Evolutionary conservation across 2,888 invertebrate species (phyloP).

Genomic region (Baccha elongata): DNA sequence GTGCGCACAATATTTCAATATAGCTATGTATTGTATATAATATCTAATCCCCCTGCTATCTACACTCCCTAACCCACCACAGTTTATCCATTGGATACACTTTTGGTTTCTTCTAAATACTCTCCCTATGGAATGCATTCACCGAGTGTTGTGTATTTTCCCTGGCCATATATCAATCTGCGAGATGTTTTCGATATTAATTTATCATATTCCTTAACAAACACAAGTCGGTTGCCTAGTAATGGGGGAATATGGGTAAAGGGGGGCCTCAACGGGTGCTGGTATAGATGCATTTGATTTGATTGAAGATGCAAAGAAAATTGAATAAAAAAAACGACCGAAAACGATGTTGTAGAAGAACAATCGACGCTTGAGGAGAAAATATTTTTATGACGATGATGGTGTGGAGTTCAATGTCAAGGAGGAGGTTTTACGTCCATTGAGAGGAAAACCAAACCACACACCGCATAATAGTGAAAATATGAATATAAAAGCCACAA

Average conservation of each 20-base stretch:
- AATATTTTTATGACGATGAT: conserved; percentile 1
- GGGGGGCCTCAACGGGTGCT: background rate
- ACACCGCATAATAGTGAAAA: conserved; percentile 4
- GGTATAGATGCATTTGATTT: conserved; percentile 42
- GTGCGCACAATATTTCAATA: conserved; percentile 69
- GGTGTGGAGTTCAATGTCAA: conserved; percentile 45
- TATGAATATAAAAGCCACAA: background rate
- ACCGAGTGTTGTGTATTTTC: conserved; percentile 31
- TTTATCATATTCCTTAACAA: conserved; percentile 61
- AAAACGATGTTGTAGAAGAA: too few relatives aligned
- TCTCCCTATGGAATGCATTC: conserved; percentile 32
- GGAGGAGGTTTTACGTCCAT: conserved; percentile 18
- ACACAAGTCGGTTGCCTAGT: conserved; percentile 30
- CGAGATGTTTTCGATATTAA: conserved; percentile 64
- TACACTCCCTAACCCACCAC: background rate
- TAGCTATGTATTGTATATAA: background rate
- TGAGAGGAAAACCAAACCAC: conserved; percentile 36
- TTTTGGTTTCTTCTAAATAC: background rate
- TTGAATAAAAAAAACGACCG: conserved; percentile 32
- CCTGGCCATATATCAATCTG: conserved; percentile 59
- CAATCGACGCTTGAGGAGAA: conserved; percentile 4
- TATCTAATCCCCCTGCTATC: background rate
- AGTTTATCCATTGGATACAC: background rate
- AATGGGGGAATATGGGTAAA: conserved; percentile 14
- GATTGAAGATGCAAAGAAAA: conserved; percentile 44